These are phyloP conservation scores for Epirrhoe alternata DNA, from an alignment of 2,888 invertebrate species.

Conservation along the genomic window DNA sequence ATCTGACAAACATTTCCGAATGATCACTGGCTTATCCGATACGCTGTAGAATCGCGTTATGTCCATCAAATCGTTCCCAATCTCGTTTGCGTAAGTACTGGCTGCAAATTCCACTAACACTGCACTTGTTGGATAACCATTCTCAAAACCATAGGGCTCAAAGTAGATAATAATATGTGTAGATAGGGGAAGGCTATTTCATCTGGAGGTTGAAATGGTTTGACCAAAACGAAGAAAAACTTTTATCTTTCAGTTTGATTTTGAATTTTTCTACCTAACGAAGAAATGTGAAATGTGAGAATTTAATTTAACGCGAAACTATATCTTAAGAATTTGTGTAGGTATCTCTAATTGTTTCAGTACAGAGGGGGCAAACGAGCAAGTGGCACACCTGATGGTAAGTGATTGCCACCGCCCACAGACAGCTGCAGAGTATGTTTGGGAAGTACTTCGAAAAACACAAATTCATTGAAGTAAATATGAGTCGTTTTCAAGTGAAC, in stretches of 20 bases:
- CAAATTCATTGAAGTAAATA: neutral
- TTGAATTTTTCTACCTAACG: too few relatives aligned
- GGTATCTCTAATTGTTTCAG: neutral
- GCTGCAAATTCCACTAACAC: conserved; percentile 3
- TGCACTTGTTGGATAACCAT: conserved; percentile 5
- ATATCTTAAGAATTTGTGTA: neutral
- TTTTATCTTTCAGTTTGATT: too few relatives aligned
- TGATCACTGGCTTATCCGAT: conserved; percentile 38
- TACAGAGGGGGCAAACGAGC: too few relatives aligned
- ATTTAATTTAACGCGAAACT: neutral
- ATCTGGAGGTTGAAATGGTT: neutral
- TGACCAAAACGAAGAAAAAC: neutral
- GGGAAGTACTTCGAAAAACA: conserved; percentile 5
- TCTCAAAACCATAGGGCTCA: neutral
- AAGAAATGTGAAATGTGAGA: too few relatives aligned
- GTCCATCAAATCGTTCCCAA: conserved; percentile 25
- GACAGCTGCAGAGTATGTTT: neutral
- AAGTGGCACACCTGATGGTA: too few relatives aligned
- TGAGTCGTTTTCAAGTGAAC: neutral
- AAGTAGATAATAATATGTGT: neutral
- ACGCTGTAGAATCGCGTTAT: conserved; percentile 39
- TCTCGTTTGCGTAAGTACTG: conserved; percentile 1
- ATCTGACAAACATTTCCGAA: conserved; percentile 11
- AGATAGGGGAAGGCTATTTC: neutral
- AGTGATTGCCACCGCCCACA: too few relatives aligned